phyloP scores from a whole-genome alignment of 2,113 vertebrate genomes.

The Petaurus breviceps region DNA sequence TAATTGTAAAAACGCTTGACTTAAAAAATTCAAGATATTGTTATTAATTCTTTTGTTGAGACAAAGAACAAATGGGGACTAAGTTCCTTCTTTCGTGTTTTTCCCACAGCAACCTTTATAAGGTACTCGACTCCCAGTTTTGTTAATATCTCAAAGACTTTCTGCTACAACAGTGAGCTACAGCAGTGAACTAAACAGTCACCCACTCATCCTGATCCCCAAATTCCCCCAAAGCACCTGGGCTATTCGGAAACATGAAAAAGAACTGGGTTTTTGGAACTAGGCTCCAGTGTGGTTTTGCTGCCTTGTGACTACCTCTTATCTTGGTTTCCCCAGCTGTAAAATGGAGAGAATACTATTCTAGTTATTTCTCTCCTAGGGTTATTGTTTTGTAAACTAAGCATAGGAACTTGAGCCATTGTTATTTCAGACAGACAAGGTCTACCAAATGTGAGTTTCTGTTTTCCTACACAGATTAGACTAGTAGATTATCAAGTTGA shows the following conservation, averaged over 20 bases:
- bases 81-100: conserved; percentile 29
- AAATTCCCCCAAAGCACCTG: background rate
- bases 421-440: background rate
- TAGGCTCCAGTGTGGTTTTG: background rate
- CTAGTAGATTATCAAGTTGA: background rate
- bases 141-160: background rate
- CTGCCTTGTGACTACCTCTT: background rate
- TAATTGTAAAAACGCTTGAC: conserved; percentile 15
- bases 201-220: accelerated
- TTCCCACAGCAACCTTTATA: background rate
- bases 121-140: background rate
- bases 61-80: conserved; percentile 53
- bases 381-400: background rate
- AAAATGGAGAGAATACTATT: background rate
- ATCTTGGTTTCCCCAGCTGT: background rate
- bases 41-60: conserved; percentile 38
- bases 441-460: background rate
- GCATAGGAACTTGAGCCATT: background rate
- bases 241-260: background rate
- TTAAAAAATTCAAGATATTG: conserved; percentile 30
- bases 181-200: background rate
- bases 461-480: background rate
- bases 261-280: background rate
- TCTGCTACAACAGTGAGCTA: background rate
- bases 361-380: background rate